Evolutionary conservation across 2,113 vertebrate genomes (phyloP), one percentile per base, ranked within the genome.

Genomic region (Cololabis saira): DNA sequence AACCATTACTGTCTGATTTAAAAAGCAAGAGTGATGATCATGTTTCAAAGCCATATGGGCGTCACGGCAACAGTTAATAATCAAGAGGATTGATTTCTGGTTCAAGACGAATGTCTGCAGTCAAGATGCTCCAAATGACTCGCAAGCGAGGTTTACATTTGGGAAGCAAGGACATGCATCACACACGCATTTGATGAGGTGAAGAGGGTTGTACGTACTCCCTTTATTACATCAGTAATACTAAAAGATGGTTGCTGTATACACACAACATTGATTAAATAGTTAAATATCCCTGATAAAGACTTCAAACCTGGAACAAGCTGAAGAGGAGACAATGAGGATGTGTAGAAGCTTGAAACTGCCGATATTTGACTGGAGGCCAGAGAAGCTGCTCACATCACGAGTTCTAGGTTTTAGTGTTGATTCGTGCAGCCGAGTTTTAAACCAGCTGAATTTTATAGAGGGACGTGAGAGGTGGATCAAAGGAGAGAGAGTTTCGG

Each of bases 131-230:
- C 6, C 16, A 47, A 49, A 65, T 57, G 56, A 42, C 37, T 63
- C 65, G 65, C 43, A 49, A 85, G 49, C 33, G 11, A 3, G 13
- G 17, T 40, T 53, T 22, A 21, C 59, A 61, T 55, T 51, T 63
- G 53, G 2, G n/a, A n/a, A n/a, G n/a, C n/a, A n/a, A n/a, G 12
- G 21, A 69, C 56, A 53, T 50, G 40, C 19, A 44, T 62, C 12
- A 42, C 45, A 44, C 12, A 72, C 59, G 52, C 62, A 84, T 80
- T 78, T 78, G 74, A 70, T 12, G 51, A 44, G 8, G 60, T 54
- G 42, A 47, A 33, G 67, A 44, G 48, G 50, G 12, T 86, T 79
- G 24, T 43, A 53, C 42, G 58, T 81, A 52, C 74, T 72, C 44
- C 5, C 37, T 72, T 27, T 19, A 77, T 64, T 57, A 65, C 70